phyloP scores from a whole-genome alignment of 2,113 vertebrate genomes.

The Romanogobio albipinnatus region DNA sequence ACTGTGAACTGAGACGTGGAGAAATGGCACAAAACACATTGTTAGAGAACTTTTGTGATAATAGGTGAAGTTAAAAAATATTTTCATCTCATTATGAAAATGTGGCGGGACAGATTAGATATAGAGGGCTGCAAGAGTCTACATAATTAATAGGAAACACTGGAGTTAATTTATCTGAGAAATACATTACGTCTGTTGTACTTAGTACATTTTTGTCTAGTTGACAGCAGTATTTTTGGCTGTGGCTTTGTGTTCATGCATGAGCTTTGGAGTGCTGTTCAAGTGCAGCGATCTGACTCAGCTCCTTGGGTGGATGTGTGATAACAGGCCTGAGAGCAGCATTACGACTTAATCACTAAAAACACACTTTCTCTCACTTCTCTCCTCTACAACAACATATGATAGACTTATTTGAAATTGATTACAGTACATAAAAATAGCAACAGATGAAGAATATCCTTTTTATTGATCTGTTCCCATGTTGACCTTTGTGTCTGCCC shows the following conservation, averaged over 20 bases:
- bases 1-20: too few species aligned
- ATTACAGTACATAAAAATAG: background rate
- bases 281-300: conserved; percentile 8
- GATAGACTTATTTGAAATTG: background rate
- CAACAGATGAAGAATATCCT: background rate
- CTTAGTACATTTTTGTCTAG: background rate
- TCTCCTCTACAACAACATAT: background rate
- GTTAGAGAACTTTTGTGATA: too few species aligned
- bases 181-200: background rate
- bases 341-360: conserved; percentile 29
- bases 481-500: background rate
- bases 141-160: too few species aligned
- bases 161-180: too few species aligned
- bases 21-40: too few species aligned
- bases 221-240: background rate
- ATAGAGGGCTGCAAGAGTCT: too few species aligned
- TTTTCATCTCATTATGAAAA: too few species aligned
- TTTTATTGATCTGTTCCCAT: background rate
- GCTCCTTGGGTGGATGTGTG: background rate
- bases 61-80: too few species aligned
- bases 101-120: too few species aligned
- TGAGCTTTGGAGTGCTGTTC: background rate
- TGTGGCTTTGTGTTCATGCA: background rate
- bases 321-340: background rate
- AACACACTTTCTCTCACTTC: background rate